Base-by-base conservation (phyloP, 35 echinoderm and acorn worm genomes). In the Chiridota heheva region DNA sequence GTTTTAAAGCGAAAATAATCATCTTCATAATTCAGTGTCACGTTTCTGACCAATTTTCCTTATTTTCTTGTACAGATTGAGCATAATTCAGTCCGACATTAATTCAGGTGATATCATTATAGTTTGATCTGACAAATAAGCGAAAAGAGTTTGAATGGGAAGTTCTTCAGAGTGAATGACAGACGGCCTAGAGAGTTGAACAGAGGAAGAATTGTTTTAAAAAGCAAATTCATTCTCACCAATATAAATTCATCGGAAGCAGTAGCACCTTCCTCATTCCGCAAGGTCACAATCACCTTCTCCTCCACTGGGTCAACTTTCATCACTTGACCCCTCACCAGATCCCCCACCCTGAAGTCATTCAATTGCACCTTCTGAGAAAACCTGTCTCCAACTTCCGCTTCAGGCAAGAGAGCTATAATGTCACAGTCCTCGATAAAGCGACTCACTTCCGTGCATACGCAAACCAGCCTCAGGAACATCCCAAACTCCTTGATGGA, bases 401-500 rank as follows among this genome's bases (percentile, higher is more conserved):
- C 70, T 10, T 79, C 72, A 1, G 93, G 93, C 39, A 91, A 53
- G 7, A 91, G 71, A 2, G 88, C 93, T 31, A 97, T 83, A 4
- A 88, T 58, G 7, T 97, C 88, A 36, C 77, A 80, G 36, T 90
- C 63, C 41, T 83, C 66, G 44, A 83, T 34, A 44, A 81, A 84
- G 7, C 88, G 39, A 2, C 25, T 76, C 2, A 81, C 72, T 26
- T 87, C 58, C n/a, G 72, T 74, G 73, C 88, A 97, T 37, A 91
- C 29, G 42, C 80, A 81, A 35, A 91, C 22, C 15, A 97, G 76
- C 30, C 79, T 77, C 8, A 91, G 58, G 41, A 97, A 97, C 42
- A 97, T 71, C 31, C 93, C 93, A 80, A 97, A 97, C 0, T 91
- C 84, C 59, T 88, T 91, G 16, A 84, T 70, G 40, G 69, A 81